Percentiles rank a stretch among this genome's conserved stretches.
These are phyloP conservation scores for Sinocyclocheilus anshuiensis DNA, from an alignment of 2,113 vertebrate genomes.

Conservation along the genomic window DNA sequence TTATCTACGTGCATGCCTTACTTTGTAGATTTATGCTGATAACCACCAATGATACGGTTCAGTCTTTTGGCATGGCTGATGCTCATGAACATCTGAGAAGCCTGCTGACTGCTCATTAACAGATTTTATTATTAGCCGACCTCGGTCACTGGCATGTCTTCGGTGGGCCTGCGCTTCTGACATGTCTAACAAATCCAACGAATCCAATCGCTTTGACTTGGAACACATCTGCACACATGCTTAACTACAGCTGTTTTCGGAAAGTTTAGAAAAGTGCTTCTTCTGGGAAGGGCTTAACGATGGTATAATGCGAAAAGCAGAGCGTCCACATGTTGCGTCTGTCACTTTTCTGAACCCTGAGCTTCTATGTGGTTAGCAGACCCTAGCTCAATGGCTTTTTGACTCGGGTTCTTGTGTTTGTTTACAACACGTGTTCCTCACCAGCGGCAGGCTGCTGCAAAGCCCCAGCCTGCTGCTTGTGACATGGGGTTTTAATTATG, in stretches of 20 bases:
- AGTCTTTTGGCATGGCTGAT: slow-evolving; percentile 61
- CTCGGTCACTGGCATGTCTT: slow-evolving; percentile 60
- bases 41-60: slow-evolving; percentile 53
- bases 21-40: slow-evolving; percentile 62
- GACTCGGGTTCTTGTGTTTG: slow-evolving; percentile 55
- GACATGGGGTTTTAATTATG: slow-evolving; percentile 67
- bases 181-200: slow-evolving; percentile 50
- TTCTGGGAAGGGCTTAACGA: slow-evolving; percentile 2
- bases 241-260: slow-evolving; percentile 39
- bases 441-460: slow-evolving; percentile 55
- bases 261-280: slow-evolving; percentile 18
- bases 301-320: slow-evolving; percentile 17
- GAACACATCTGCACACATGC: slow-evolving; percentile 33
- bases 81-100: slow-evolving; percentile 52
- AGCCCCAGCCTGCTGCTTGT: slow-evolving; percentile 60
- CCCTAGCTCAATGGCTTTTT: slow-evolving; percentile 28
- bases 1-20: slow-evolving; percentile 61
- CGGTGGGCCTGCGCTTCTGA: slow-evolving; percentile 37
- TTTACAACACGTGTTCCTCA: slow-evolving; percentile 60
- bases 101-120: slow-evolving; percentile 63
- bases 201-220: slow-evolving; percentile 39
- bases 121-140: slow-evolving; percentile 65
- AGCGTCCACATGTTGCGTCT: neutral
- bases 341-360: slow-evolving; percentile 8
- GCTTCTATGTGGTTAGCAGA: slow-evolving; percentile 46